These are phyloP conservation scores for Actenoides hombroni DNA, from an alignment of 2,113 vertebrate species.

Conservation along the genomic window DNA sequence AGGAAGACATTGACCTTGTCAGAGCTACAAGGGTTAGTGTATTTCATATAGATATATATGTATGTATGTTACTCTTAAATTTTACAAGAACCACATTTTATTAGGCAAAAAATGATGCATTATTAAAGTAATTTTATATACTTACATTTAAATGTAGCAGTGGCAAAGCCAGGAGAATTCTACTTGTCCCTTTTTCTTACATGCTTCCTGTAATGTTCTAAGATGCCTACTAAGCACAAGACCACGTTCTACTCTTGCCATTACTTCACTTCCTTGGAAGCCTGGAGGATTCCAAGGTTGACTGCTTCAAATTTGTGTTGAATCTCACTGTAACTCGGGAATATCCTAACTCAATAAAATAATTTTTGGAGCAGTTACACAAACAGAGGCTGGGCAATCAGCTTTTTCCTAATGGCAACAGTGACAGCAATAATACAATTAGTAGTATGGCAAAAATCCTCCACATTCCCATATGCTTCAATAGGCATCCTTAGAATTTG, in stretches of 20 bases:
- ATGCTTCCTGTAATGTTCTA: neutral
- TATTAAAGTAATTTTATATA: neutral
- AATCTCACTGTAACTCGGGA: neutral
- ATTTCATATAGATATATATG: neutral
- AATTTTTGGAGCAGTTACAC: neutral
- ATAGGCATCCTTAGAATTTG: neutral
- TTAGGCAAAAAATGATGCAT: neutral
- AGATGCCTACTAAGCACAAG: neutral
- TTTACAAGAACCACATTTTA: neutral
- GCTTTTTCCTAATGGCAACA: neutral
- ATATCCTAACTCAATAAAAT: neutral
- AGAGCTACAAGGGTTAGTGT: neutral
- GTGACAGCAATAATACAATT: neutral
- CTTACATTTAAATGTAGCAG: neutral
- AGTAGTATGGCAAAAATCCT: neutral
- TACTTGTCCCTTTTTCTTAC: neutral
- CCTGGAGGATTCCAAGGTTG: neutral
- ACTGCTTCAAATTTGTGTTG: neutral
- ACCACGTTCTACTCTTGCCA: neutral
- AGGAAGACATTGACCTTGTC: neutral
- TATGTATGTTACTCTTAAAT: neutral
- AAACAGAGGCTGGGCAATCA: neutral
- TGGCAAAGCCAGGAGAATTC: neutral
- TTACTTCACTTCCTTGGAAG: neutral
- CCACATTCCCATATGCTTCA: neutral